Base-by-base conservation (phyloP, 2,888 invertebrate genomes). In the Aleiodes alternator region DNA sequence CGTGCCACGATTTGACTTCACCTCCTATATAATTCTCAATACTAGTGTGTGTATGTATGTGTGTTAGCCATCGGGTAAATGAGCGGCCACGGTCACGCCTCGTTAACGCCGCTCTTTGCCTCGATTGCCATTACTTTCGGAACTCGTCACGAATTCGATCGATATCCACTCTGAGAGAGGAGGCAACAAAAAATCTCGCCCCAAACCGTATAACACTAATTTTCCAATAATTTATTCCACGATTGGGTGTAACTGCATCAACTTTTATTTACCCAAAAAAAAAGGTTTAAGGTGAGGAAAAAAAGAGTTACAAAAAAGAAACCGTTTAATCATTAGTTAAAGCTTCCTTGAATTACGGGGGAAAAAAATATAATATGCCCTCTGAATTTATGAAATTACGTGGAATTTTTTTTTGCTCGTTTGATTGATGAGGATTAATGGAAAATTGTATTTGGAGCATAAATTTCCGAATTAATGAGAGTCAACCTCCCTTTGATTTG, bases 51-150 rank as follows among this genome's bases (percentile, higher is more conserved):
- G 34, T 16, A 14, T 23, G 2, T 43, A 8, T 55, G 12, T 23
- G 23, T 55, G 23, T 43, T 56, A 4, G 43, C 29, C 31, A 8
- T 48, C 38, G 55, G 75, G 76, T 78, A 80, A 79, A 79, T 79
- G 76, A 80, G 77, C 69, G 69, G 43, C 75, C 71, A 59, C 76
- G 77, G 80, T 79, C 80, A 79, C 80, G 80, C 80, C 80, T 80
- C 78, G 80, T 80, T 80, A 80, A 80, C 79, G 73, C 78, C 77
- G 72, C 72, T 76, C 77, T 76, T 59, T 75, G 75, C 71, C 72
- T 64, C 64, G 68, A 75, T 61, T 76, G 69, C 70, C 70, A 79
- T 80, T 80, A 78, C 72, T 79, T 80, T 79, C 76, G 76, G 76
- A 76, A 79, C 76, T 78, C 72, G 78, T 76, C 77, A 78, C 78